Evolutionary conservation across 2,113 vertebrate genomes (phyloP).

Genomic region (Zosterops hypoxanthus): DNA sequence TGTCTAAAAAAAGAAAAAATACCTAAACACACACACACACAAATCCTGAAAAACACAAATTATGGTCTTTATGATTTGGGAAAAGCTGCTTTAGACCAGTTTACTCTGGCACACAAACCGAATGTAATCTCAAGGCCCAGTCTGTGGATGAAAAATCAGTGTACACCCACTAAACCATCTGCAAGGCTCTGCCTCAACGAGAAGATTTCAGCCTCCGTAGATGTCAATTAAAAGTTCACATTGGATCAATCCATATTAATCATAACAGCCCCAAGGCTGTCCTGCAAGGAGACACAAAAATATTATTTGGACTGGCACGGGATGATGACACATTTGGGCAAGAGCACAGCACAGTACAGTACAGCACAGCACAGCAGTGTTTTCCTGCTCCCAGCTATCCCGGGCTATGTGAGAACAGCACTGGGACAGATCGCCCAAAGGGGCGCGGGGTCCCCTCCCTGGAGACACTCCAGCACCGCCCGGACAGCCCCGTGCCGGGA

Average conservation of each 20-base stretch:
- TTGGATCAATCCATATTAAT: background rate
- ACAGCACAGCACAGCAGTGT: accelerated
- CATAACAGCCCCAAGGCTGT: background rate
- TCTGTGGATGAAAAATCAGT: background rate
- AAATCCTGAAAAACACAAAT: background rate
- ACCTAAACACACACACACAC: background rate
- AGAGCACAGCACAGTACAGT: accelerated
- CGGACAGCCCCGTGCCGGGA: accelerated
- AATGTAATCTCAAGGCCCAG: background rate
- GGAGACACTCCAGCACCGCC: background rate
- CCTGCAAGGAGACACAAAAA: background rate
- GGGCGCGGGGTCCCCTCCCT: background rate
- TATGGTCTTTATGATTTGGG: background rate
- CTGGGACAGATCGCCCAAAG: background rate
- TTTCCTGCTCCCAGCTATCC: accelerated
- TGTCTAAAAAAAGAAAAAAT: background rate
- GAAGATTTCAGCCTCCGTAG: background rate
- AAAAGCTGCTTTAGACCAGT: background rate
- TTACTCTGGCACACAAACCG: background rate
- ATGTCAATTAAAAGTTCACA: background rate
- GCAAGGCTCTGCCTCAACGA: background rate
- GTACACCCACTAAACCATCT: background rate
- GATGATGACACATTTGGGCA: accelerated
- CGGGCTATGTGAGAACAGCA: background rate
- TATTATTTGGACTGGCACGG: accelerated